Evolutionary conservation across 1,140 invertebrate genomes (phyloP).

Genomic region (Myzus persicae): DNA sequence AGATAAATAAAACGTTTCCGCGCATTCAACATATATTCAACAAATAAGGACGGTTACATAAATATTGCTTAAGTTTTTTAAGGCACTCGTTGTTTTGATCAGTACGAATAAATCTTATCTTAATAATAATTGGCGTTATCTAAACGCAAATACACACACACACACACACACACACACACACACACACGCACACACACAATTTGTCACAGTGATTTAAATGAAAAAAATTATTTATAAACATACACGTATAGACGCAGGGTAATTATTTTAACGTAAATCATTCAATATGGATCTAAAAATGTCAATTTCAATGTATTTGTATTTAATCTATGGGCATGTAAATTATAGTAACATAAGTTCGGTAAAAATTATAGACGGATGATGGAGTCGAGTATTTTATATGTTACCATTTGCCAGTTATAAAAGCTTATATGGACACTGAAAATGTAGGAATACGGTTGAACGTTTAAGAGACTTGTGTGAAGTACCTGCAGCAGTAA

Average conservation of each 20-base stretch:
- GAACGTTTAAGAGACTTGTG: not conserved
- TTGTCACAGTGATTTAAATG: not conserved
- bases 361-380: not conserved
- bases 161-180: too few species aligned
- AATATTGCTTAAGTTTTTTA: slow-evolving; percentile 42
- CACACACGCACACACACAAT: not conserved
- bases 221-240: not conserved
- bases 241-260: not conserved
- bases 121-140: not conserved
- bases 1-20: slow-evolving; percentile 51
- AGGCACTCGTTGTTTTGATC: slow-evolving; percentile 34
- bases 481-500: not conserved
- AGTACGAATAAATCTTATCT: not conserved
- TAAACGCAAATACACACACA: not conserved
- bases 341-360: not conserved
- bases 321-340: not conserved
- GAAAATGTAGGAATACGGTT: not conserved
- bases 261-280: not conserved
- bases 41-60: slow-evolving; percentile 51
- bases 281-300: not conserved
- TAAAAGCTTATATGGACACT: not conserved
- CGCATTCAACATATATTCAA: slow-evolving; percentile 27
- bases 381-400: not conserved
- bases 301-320: not conserved
- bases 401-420: not conserved